These are phyloP conservation scores for Cheilinus undulatus DNA, from an alignment of 2,113 vertebrate genomes.

Conservation along the genomic window DNA sequence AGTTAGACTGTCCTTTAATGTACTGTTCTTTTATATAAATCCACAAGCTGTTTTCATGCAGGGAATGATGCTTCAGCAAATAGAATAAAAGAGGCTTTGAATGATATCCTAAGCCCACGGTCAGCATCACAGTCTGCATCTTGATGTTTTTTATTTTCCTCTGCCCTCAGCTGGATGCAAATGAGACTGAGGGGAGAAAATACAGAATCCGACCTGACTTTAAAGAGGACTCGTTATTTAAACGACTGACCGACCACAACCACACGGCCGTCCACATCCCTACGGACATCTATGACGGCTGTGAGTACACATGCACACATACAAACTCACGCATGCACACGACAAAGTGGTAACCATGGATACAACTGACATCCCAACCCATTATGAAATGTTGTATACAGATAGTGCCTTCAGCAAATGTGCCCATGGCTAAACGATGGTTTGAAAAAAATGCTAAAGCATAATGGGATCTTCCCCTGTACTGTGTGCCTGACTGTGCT, in stretches of 20 bases:
- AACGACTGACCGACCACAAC: slow-evolving; percentile 91
- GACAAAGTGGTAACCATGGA: slow-evolving; percentile 60
- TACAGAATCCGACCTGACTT: slow-evolving; percentile 92
- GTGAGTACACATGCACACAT: slow-evolving; percentile 85
- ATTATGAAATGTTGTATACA: slow-evolving; percentile 63
- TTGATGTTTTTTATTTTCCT: slow-evolving; percentile 32
- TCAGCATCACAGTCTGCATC: slow-evolving; percentile 27
- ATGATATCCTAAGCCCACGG: slow-evolving; percentile 9
- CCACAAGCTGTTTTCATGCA: slow-evolving; percentile 6
- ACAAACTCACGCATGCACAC: slow-evolving; percentile 7
- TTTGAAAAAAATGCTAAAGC: slow-evolving; percentile 16
- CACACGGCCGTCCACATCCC: slow-evolving; percentile 98
- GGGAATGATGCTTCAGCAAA: slow-evolving; percentile 30
- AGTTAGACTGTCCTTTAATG: slow-evolving; percentile 4
- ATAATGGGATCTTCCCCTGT: slow-evolving; percentile 28
- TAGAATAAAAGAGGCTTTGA: slow-evolving; percentile 3
- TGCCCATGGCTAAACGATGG: slow-evolving; percentile 46
- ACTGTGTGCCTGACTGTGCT: slow-evolving; percentile 1
- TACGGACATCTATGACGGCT: slow-evolving; percentile 98
- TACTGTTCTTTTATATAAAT: slow-evolving; percentile 14
- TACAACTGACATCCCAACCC: slow-evolving; percentile 56
- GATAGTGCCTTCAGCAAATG: slow-evolving; percentile 50
- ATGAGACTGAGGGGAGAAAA: slow-evolving; percentile 91
- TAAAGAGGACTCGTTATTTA: slow-evolving; percentile 91
- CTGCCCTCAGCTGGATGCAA: slow-evolving; percentile 87